Evolutionary conservation across 2,888 invertebrate species (phyloP).

Genomic region (Microplitis manilae): DNA sequence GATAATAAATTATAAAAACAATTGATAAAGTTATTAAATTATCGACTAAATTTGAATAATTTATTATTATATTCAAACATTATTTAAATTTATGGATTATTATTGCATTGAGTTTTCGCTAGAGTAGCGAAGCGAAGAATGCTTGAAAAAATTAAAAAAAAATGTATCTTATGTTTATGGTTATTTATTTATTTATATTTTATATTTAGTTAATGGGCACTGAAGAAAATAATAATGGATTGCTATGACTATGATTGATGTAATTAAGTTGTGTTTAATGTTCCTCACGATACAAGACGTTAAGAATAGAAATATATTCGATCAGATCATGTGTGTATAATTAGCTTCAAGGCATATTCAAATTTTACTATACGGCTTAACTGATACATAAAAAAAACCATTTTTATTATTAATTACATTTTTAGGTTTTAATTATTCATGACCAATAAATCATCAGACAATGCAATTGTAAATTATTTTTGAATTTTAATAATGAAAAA

Average conservation of each 20-base stretch:
- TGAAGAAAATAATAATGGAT: neutral
- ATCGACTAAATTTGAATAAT: too few species aligned
- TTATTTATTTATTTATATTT: neutral
- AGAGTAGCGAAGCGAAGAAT: neutral
- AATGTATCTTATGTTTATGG: neutral
- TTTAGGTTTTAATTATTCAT: too few species aligned
- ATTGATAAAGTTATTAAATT: too few species aligned
- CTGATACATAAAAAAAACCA: too few species aligned
- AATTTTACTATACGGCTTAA: neutral
- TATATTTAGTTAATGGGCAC: neutral
- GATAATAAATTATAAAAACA: too few species aligned
- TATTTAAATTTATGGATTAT: neutral
- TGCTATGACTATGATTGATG: constrained; percentile 18
- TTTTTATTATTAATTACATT: too few species aligned
- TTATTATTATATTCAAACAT: neutral
- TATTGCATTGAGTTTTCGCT: neutral
- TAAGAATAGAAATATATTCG: neutral
- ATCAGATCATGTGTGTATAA: constrained; percentile 8
- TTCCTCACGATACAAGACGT: constrained; percentile 1
- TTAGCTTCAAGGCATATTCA: constrained; percentile 16
- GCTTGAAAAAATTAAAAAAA: neutral
- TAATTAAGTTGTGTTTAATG: constrained; percentile 24
- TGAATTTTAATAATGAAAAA: too few species aligned
- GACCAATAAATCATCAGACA: too few species aligned
- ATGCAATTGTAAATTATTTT: too few species aligned